Conservation (phyloP, 2,888 invertebrate species). For the Perizoma affinitatum region DNA sequence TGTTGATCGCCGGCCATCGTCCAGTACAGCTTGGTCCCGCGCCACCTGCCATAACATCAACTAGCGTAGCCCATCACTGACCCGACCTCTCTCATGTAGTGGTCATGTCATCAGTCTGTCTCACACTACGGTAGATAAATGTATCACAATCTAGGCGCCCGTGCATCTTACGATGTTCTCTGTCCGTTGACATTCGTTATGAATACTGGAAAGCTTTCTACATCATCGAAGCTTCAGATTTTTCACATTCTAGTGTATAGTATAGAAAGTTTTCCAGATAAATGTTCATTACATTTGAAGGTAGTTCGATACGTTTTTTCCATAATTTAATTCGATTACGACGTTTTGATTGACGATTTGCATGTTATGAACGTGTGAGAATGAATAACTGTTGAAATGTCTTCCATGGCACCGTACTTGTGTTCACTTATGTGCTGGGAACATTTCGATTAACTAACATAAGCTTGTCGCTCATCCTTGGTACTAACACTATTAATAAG, state of each 20-base stretch:
- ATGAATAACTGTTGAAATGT: constrained; percentile 63
- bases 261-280: constrained; percentile 79
- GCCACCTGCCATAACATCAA: constrained; percentile 66
- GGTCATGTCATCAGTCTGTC: constrained; percentile 73
- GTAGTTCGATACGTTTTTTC: constrained; percentile 61
- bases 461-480: constrained; percentile 75
- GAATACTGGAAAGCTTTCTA: constrained; percentile 78
- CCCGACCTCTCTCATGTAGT: constrained; percentile 77
- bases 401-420: constrained; percentile 73
- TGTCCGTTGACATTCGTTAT: constrained; percentile 57
- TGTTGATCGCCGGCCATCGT: constrained; percentile 75
- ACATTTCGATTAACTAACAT: constrained; percentile 66
- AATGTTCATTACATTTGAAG: constrained; percentile 50
- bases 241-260: constrained; percentile 62
- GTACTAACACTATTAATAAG: constrained; percentile 61
- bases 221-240: constrained; percentile 58
- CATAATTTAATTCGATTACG: constrained; percentile 57
- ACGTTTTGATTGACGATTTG: constrained; percentile 41
- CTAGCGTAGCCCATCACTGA: constrained; percentile 67
- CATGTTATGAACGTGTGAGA: constrained; percentile 52
- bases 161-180: constrained; percentile 66
- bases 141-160: constrained; percentile 84
- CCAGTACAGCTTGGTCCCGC: constrained; percentile 72
- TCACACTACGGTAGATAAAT: constrained; percentile 80
- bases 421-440: constrained; percentile 68